Percentiles rank a stretch among this genome's conserved stretches.
Conservation (phyloP, 2,797 vertebrate genomes). For the Amblyraja radiata region DNA sequence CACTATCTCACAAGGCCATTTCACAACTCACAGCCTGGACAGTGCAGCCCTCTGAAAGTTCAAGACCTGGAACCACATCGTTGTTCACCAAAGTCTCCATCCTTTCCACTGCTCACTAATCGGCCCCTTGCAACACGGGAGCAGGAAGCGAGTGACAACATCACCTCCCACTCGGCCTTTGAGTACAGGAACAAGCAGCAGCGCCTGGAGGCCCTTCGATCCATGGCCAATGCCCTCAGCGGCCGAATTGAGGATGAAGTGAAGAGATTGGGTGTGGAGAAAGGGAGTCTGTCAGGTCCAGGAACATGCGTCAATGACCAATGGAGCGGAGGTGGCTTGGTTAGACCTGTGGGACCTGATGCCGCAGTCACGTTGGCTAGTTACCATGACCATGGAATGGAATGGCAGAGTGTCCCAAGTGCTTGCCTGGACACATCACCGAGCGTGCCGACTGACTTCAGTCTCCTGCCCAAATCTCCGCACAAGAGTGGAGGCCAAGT, state of each 20-base stretch:
- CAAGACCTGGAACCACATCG: neutral
- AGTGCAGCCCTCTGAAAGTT: neutral
- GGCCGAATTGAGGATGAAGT: conserved; percentile 52
- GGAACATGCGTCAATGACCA: neutral
- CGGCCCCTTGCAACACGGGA: neutral
- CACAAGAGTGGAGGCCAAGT: neutral
- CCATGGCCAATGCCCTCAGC: conserved; percentile 50
- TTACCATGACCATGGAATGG: accelerated
- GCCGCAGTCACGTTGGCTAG: neutral
- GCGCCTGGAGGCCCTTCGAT: conserved; percentile 50
- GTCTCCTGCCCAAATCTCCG: neutral
- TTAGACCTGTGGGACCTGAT: no score
- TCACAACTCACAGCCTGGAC: no score
- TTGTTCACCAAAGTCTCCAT: no score
- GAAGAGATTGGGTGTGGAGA: conserved; percentile 42
- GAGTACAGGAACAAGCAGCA: conserved; percentile 39
- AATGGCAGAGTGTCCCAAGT: neutral
- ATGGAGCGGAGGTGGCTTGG: neutral
- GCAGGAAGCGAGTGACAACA: neutral
- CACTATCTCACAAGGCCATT: neutral
- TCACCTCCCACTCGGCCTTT: no score
- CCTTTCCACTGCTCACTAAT: no score
- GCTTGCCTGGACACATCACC: neutral
- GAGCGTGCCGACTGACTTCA: no score
- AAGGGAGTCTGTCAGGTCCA: neutral